Evolutionary conservation across 2,113 vertebrate species (phyloP).

Genomic region (Actenoides lindsayi): DNA sequence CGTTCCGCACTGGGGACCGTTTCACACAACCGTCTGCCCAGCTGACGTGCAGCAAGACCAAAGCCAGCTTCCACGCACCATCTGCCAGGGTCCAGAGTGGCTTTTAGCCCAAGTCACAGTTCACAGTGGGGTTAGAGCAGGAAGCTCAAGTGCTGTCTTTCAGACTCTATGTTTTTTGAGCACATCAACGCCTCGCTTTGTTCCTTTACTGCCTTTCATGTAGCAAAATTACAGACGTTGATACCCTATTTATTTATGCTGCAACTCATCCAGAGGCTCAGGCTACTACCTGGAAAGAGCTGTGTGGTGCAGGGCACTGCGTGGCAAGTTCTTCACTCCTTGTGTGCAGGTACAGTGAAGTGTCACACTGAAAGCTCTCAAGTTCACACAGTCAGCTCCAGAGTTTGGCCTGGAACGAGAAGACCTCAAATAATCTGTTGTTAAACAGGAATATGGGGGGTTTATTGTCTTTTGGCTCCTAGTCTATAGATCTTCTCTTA

Average conservation of each 20-base stretch:
- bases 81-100: constrained; percentile 86
- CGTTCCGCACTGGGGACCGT: constrained; percentile 86
- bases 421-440: not conserved
- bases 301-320: not conserved
- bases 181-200: not conserved
- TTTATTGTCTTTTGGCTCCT: not conserved
- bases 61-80: constrained; percentile 83
- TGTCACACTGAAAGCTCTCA: not conserved
- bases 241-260: not conserved
- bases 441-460: not conserved
- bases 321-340: not conserved
- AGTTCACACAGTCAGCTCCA: not conserved
- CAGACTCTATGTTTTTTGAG: not conserved
- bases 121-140: constrained; percentile 83
- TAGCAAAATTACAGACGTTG: not conserved
- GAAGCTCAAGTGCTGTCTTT: constrained; percentile 87
- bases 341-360: not conserved
- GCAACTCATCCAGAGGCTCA: not conserved
- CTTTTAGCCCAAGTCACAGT: constrained; percentile 84
- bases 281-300: not conserved
- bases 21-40: constrained; percentile 86
- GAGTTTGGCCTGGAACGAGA: not conserved
- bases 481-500: not conserved
- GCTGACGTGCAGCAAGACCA: constrained; percentile 87
- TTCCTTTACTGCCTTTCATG: not conserved